Evolutionary conservation across 1,140 invertebrate species (phyloP).

Genomic region (Centruroides sculpturatus): DNA sequence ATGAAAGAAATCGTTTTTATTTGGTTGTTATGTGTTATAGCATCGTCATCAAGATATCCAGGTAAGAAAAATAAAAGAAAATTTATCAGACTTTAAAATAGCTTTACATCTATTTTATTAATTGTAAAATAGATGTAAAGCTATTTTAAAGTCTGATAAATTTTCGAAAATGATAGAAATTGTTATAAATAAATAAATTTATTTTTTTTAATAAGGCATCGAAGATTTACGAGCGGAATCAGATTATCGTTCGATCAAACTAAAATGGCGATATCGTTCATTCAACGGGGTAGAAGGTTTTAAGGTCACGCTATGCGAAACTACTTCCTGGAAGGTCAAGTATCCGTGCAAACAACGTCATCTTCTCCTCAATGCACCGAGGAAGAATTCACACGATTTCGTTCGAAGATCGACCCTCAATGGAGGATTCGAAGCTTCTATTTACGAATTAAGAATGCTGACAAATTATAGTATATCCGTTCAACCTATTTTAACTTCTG

Average conservation of each 20-base stretch:
- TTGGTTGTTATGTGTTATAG: too few species aligned
- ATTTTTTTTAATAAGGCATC: conserved; percentile 4
- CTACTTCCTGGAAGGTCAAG: conserved; percentile 8
- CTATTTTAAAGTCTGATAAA: too few species aligned
- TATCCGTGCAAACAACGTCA: conserved; percentile 10
- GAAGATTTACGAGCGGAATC: conserved; percentile 11
- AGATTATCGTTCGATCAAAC: conserved; percentile 14
- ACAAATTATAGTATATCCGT: conserved; percentile 64
- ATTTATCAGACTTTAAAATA: too few species aligned
- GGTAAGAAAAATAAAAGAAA: too few species aligned
- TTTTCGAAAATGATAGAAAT: too few species aligned
- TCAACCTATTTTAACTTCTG: conserved; percentile 27
- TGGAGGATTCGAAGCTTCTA: conserved; percentile 8
- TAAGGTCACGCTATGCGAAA: conserved; percentile 15
- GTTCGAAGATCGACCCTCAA: not conserved
- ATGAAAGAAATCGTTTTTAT: too few species aligned
- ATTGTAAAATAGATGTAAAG: too few species aligned
- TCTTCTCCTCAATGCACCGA: not conserved
- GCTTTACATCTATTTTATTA: too few species aligned
- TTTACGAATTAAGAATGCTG: conserved; percentile 38
- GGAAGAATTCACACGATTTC: conserved; percentile 1
- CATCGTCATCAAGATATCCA: too few species aligned
- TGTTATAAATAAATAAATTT: too few species aligned
- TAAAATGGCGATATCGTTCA: conserved; percentile 12
- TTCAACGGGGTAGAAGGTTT: conserved; percentile 10